phyloP scores from a whole-genome alignment of 1,140 invertebrate species.

The Saccostrea echinata region DNA sequence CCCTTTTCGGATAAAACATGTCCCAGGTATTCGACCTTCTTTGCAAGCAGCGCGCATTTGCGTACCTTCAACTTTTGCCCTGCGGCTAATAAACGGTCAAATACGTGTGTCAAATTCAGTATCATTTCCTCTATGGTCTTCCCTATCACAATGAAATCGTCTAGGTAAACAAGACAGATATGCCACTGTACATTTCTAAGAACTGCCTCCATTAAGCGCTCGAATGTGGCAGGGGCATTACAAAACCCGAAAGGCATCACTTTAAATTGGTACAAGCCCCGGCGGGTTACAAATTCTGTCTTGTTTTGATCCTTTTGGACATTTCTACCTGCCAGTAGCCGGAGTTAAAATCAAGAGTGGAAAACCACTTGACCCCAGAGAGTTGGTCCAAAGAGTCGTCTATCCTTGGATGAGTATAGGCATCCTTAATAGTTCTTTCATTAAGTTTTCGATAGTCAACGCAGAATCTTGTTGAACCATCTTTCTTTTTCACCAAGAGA shows the following conservation, averaged over 20 bases:
- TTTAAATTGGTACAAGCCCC: background rate
- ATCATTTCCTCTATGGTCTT: constrained; percentile 6
- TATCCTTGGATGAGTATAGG: constrained; percentile 44
- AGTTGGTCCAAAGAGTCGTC: constrained; percentile 48
- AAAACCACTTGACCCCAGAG: constrained; percentile 30
- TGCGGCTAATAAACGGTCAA: constrained; percentile 39
- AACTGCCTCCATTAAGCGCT: constrained; percentile 44
- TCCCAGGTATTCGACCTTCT: constrained; percentile 71
- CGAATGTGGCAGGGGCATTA: constrained; percentile 11
- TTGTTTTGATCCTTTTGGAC: background rate
- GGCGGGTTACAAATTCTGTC: background rate
- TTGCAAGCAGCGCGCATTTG: constrained; percentile 65
- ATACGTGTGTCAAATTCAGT: constrained; percentile 33
- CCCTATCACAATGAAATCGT: constrained; percentile 17
- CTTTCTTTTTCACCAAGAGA: constrained; percentile 54
- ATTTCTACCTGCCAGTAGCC: background rate
- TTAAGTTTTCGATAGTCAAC: constrained; percentile 56
- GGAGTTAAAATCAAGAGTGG: constrained; percentile 12
- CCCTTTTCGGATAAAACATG: constrained; percentile 65
- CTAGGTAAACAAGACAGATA: constrained; percentile 31
- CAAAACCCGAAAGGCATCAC: background rate
- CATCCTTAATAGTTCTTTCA: constrained; percentile 50
- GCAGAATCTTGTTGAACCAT: constrained; percentile 47
- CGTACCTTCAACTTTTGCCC: constrained; percentile 63
- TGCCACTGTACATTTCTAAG: constrained; percentile 14